Evolutionary conservation across 2,888 invertebrate genomes (phyloP), one percentile per base, ranked within the genome.

Genomic region (Trilocha varians): DNA sequence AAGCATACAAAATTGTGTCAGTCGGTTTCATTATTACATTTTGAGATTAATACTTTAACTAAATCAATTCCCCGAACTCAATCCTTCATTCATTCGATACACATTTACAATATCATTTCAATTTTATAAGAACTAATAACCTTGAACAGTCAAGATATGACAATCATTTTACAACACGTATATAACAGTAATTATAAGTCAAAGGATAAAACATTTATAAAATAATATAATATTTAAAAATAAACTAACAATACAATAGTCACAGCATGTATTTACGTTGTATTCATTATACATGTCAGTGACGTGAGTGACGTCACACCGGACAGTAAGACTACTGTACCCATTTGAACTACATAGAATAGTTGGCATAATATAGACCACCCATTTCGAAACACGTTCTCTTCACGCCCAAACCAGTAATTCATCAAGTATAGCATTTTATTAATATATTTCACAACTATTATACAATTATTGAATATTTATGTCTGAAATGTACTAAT

Each of bases 51-150:
- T 58, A 55, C 62, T 55, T 61, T 64, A 61, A 57, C 47, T 49
- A 68, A 65, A 65, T 82, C 82, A 83, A 82, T 82, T 83, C 82
- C 82, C 69, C 62, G 59, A 65, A 70, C 70, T 65, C 72, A 67
- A 65, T 48, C 41, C 55, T 51, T 50, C 46, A 53, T 55, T 45
- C 40, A 43, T 45, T 49, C 42, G 46, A 52, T 49, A 47, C 43
- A 47, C 48, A 43, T 57, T 25, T 54, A 55, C 53, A 54, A 44
- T 57, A 59, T 49, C 54, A 59, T 25, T 25, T 25, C 6, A 25
- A 9, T 54, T 62, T 62, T 52, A 56, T 58, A 60, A 55, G 59
- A 59, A 66, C 62, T 64, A 64, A 66, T 65, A 64, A 69, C 70
- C 53, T 67, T 69, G 59, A 71, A 70, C 73, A 73, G 67, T 60